These are phyloP conservation scores for Pseudochirops corinnae DNA, from an alignment of 2,797 vertebrate genomes.

Conservation along the genomic window DNA sequence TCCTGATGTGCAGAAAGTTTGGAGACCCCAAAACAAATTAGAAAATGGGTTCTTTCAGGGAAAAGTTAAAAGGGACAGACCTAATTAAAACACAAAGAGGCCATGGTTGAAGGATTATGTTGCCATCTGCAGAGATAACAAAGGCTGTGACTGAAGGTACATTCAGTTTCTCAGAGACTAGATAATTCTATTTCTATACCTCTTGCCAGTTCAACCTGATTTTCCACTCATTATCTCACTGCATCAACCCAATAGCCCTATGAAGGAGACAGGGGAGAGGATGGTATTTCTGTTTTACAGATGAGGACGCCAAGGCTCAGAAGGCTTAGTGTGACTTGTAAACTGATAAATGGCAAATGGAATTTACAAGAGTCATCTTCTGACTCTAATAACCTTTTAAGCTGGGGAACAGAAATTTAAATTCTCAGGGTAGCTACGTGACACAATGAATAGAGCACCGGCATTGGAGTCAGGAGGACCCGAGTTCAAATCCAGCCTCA, in stretches of 20 bases:
- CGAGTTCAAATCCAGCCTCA: no score
- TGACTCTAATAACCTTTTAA: background rate
- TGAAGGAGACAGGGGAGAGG: background rate
- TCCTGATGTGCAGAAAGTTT: background rate
- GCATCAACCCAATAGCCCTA: background rate
- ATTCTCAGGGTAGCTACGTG: background rate
- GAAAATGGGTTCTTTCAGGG: fast-evolving
- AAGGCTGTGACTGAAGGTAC: background rate
- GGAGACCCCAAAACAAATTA: fast-evolving
- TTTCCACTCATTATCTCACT: background rate
- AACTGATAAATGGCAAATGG: background rate
- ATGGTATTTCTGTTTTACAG: background rate
- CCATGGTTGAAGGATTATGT: background rate
- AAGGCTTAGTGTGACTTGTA: background rate
- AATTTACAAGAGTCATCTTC: background rate
- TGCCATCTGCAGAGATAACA: background rate
- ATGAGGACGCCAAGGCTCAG: background rate
- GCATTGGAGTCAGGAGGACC: no score
- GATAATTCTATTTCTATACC: background rate
- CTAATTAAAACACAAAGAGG: background rate
- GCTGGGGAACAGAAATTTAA: background rate
- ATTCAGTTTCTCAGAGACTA: background rate
- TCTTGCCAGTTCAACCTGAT: background rate
- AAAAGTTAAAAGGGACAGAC: background rate
- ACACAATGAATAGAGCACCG: no score